Evolutionary conservation across 2,888 invertebrate genomes (phyloP), one percentile per base, ranked within the genome.

Genomic region (Physocephala rufipes): DNA sequence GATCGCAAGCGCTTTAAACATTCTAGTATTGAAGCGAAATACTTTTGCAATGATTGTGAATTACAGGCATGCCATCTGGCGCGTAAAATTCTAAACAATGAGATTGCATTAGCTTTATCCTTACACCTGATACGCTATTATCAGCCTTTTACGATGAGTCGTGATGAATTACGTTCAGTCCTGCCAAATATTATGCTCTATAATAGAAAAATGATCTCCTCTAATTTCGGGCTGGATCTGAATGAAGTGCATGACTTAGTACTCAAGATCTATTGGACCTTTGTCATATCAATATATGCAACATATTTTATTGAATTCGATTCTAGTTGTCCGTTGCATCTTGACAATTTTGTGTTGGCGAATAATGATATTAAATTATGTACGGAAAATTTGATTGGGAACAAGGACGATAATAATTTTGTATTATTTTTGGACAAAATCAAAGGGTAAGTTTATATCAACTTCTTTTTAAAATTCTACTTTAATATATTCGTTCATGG

Each of bases 211-310:
- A 79, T 85, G 73, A 79, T 82, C 28, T 81, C 85, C 43, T 81
- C 80, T 66, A 83, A 82, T 68, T 79, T 81, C 58, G 82, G 81
- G 66, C 72, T 82, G 64, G 82, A 81, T 73, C 78, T 82, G 71
- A 80, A 82, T 65, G 79, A 82, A 72, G 82, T 82, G n/a, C 82
- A 83, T 68, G 84, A 85, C 71, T 80, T 84, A 72, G 82, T 85
- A 67, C 81, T 85, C 45, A 85, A 83, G 77, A 85, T 84, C 72
- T 85, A 85, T 67, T 85, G 86, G 84, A 82, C 84, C 9, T 85
- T 85, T 71, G 82, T 85, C 67, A 80, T 84, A 3, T 86, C 86
- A 30, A 80, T 84, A 65, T 84, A 85, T 75, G 85, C 84, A 65
- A 82, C 81, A 73, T 85, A 84, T 75, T 84, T 86, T 74, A 81